These are phyloP conservation scores for Mallotus villosus DNA, from an alignment of 2,797 vertebrate genomes.

Conservation along the genomic window DNA sequence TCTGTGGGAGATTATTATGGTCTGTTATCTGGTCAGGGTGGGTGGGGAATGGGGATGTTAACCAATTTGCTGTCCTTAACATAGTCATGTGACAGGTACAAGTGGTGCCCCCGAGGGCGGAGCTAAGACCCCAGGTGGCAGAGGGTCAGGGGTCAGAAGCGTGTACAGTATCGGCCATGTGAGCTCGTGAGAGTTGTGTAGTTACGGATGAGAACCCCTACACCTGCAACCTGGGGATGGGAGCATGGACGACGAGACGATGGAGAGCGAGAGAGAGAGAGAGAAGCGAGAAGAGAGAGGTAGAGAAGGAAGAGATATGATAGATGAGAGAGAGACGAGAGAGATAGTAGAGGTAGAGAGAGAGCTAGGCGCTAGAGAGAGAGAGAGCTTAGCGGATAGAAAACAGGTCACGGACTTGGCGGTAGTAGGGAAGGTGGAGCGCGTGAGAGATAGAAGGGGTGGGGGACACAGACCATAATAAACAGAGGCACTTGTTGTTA, in stretches of 20 bases:
- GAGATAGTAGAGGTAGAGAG: slow-evolving; percentile 1
- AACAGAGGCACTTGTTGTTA: neutral
- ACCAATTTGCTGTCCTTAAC: neutral
- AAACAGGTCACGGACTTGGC: no score
- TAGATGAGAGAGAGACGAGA: slow-evolving; percentile 32
- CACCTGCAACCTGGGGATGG: slow-evolving; percentile 42
- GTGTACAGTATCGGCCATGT: slow-evolving; percentile 59
- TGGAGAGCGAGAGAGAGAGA: neutral
- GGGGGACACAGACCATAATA: neutral
- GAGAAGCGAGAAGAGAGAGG: neutral
- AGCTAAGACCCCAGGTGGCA: neutral
- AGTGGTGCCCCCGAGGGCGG: neutral
- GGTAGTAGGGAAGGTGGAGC: no score
- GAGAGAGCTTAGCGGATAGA: neutral
- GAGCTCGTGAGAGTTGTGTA: slow-evolving; percentile 47
- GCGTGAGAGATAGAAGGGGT: no score
- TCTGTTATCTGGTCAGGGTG: no score
- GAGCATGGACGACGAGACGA: slow-evolving; percentile 1
- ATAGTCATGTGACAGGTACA: neutral
- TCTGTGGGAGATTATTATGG: no score
- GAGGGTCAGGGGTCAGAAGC: slow-evolving; percentile 46
- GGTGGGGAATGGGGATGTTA: no score
- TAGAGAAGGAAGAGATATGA: neutral
- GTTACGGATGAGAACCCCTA: slow-evolving; percentile 56
- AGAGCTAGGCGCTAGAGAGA: neutral